Conservation (phyloP, 2,797 vertebrate genomes). For the Pipistrellus pipistrellus region DNA sequence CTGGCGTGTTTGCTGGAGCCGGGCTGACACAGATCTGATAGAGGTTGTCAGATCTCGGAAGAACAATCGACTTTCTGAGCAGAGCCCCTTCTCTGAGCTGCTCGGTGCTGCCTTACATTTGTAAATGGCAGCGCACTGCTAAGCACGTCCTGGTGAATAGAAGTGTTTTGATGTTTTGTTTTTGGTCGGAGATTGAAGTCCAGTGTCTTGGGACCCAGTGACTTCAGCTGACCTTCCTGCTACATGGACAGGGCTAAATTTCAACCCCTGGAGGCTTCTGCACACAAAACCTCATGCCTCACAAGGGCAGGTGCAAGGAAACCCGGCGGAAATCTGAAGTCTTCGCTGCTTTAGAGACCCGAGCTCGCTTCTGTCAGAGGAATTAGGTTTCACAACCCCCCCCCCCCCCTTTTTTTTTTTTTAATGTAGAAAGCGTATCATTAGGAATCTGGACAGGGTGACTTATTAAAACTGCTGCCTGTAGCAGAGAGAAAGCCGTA, state of each 20-base stretch:
- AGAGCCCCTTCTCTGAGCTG: conserved; percentile 59
- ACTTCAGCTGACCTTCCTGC: conserved; percentile 91
- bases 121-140: conserved; percentile 86
- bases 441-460: conserved; percentile 81
- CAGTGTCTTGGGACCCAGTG: conserved; percentile 91
- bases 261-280: conserved; percentile 91
- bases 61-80: conserved; percentile 82
- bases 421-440: conserved; percentile 85
- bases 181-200: conserved; percentile 88
- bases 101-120: conserved; percentile 76
- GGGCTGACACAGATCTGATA: conserved; percentile 80
- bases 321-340: conserved; percentile 85
- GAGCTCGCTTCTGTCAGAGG: conserved; percentile 87
- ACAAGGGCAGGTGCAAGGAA: conserved; percentile 90
- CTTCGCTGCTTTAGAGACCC: conserved; percentile 88
- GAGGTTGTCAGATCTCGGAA: conserved; percentile 77
- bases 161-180: conserved; percentile 89
- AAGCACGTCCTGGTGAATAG: conserved; percentile 86
- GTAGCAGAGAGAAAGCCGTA: conserved; percentile 43
- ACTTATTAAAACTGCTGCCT: conserved; percentile 82
- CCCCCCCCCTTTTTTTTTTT: conserved; percentile 82
- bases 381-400: conserved; percentile 89
- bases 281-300: conserved; percentile 90
- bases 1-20: conserved; percentile 68
- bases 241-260: conserved; percentile 91